Conservation (phyloP, 2,888 invertebrate species). For the Eristalinus aeneus region DNA sequence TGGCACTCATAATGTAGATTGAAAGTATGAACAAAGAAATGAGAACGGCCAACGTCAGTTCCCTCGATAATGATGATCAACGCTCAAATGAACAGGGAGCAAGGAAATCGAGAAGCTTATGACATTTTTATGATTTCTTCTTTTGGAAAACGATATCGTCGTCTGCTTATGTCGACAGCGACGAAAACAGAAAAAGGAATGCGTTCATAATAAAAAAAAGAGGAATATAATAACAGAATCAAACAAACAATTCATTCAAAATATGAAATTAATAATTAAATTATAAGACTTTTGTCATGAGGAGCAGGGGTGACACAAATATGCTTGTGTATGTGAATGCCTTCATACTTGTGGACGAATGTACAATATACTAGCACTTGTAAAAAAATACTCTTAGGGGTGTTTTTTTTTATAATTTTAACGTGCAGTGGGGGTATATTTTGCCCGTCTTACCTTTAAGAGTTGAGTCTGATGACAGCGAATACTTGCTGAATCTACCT, state of each 20-base stretch:
- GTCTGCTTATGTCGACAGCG: conserved; percentile 34
- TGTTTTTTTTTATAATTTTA: too few relatives aligned
- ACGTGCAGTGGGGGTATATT: too few relatives aligned
- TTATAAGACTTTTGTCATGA: conserved; percentile 46
- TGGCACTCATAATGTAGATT: conserved; percentile 50
- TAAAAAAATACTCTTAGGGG: too few relatives aligned
- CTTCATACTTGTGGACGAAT: not conserved
- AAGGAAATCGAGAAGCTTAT: conserved; percentile 72
- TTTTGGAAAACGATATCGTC: conserved; percentile 66
- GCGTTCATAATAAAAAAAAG: conserved; percentile 16
- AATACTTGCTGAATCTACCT: too few relatives aligned
- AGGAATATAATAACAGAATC: conserved; percentile 72
- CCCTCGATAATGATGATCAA: conserved; percentile 34
- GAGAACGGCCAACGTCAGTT: conserved; percentile 2
- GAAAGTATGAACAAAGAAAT: conserved; percentile 63
- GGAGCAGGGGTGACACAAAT: not conserved
- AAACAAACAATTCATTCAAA: conserved; percentile 71
- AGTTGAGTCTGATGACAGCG: too few relatives aligned
- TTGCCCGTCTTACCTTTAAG: too few relatives aligned
- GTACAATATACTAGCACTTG: not conserved
- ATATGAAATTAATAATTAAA: conserved; percentile 71
- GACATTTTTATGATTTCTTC: conserved; percentile 72
- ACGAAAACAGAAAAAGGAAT: not conserved
- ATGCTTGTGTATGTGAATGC: conserved; percentile 10
- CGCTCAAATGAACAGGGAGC: conserved; percentile 26